Conservation (phyloP, 2,113 vertebrate genomes). For the Vireo altiloquus region DNA sequence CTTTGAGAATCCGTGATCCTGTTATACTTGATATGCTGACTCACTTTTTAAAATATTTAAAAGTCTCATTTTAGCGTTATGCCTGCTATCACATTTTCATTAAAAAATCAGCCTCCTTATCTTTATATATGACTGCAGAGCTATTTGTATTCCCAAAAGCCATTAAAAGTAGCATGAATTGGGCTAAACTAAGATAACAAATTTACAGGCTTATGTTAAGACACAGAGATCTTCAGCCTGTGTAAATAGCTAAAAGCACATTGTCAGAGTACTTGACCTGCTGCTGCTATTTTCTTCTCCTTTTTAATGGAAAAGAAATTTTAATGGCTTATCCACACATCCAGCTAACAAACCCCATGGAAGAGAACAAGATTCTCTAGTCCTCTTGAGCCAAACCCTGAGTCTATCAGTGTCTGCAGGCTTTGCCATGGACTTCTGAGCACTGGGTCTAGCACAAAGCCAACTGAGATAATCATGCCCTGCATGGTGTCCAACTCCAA, state of each 20-base stretch:
- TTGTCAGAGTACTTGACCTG: background rate
- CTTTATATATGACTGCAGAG: background rate
- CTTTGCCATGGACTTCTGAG: background rate
- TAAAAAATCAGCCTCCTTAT: background rate
- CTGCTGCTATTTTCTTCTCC: background rate
- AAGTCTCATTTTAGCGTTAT: background rate
- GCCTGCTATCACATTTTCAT: background rate
- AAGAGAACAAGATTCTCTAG: background rate
- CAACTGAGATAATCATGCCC: background rate
- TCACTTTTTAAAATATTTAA: constrained; percentile 25
- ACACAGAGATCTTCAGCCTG: background rate
- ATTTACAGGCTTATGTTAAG: background rate
- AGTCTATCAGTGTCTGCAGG: background rate
- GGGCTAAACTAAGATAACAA: background rate
- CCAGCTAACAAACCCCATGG: background rate
- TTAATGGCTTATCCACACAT: background rate
- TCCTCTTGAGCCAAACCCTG: background rate
- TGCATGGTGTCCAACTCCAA: background rate
- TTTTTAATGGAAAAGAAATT: background rate
- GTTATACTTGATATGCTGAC: constrained; percentile 6
- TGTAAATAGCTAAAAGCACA: background rate
- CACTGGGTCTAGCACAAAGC: background rate
- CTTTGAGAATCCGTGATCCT: background rate
- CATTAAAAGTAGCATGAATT: background rate
- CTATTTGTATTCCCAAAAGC: background rate